These are phyloP conservation scores for Drosophila fuyamai DNA, from an alignment of 1,140 invertebrate genomes.

Conservation along the genomic window DNA sequence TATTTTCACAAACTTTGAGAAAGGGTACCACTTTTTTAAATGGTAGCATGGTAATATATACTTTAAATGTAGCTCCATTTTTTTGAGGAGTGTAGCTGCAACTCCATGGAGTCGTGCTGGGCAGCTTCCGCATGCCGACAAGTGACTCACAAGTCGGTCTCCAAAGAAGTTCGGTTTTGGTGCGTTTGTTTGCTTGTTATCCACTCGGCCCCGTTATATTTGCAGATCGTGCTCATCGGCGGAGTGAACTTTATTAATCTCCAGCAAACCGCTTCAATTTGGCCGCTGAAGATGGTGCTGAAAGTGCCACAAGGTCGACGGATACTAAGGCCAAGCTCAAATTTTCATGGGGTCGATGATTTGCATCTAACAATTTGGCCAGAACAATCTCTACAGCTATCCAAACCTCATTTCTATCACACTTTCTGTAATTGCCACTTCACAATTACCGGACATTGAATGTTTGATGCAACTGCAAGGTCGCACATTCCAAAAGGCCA, in stretches of 20 bases:
- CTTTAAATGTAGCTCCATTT: slow-evolving; percentile 12
- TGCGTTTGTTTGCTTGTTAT: slow-evolving; percentile 62
- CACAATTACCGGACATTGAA: slow-evolving; percentile 10
- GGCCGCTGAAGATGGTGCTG: slow-evolving; percentile 38
- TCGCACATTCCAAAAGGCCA: slow-evolving; percentile 62
- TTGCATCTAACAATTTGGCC: slow-evolving; percentile 21
- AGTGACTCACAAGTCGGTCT: slow-evolving; percentile 60
- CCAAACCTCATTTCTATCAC: slow-evolving; percentile 18
- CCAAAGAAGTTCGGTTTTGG: slow-evolving; percentile 56
- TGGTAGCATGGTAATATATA: too few relatives aligned
- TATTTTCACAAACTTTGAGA: too few relatives aligned
- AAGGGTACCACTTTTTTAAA: too few relatives aligned
- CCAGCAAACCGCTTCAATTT: slow-evolving; percentile 34
- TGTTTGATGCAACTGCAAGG: slow-evolving; percentile 52
- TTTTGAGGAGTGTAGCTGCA: slow-evolving; percentile 1
- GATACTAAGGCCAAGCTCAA: slow-evolving; percentile 21
- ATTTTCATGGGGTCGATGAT: slow-evolving; percentile 31
- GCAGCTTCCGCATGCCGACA: slow-evolving; percentile 76
- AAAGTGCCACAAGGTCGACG: slow-evolving; percentile 41
- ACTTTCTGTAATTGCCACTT: slow-evolving; percentile 15
- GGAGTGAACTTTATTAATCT: slow-evolving; percentile 69
- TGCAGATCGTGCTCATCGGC: slow-evolving; percentile 56
- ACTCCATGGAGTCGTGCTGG: slow-evolving; percentile 55
- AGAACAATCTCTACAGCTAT: neutral
- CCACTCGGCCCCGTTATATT: slow-evolving; percentile 66